These are phyloP conservation scores for Gymnarchus niloticus DNA, from an alignment of 2,113 vertebrate genomes.

Conservation along the genomic window DNA sequence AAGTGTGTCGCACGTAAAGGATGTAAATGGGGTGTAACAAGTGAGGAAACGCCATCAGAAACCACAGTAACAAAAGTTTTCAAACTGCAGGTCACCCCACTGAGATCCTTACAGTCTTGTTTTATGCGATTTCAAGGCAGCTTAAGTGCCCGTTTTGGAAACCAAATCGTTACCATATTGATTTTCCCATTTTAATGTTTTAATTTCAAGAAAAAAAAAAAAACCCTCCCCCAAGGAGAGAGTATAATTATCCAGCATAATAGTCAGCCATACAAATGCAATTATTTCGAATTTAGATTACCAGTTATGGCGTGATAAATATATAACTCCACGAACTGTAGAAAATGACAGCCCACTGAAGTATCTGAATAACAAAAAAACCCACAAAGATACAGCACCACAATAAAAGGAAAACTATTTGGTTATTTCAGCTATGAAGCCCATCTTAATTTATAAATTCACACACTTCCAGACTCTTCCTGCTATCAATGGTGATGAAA, in stretches of 20 bases:
- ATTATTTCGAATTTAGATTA: background rate
- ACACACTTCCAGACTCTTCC: background rate
- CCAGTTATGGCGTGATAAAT: background rate
- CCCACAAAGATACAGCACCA: background rate
- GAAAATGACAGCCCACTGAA: background rate
- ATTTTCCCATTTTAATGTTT: background rate
- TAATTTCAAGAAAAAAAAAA: background rate
- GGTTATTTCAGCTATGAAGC: background rate
- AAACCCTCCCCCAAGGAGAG: background rate
- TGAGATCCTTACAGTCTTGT: background rate
- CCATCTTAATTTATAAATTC: background rate
- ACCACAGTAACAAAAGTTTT: background rate
- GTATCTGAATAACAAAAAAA: background rate
- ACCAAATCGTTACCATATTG: background rate
- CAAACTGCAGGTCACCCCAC: background rate
- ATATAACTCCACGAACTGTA: background rate
- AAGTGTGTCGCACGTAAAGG: background rate
- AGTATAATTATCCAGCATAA: constrained; percentile 4
- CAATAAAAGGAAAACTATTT: background rate
- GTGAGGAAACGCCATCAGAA: background rate
- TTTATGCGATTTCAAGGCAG: background rate
- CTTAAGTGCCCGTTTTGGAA: background rate
- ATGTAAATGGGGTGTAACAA: background rate
- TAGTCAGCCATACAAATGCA: background rate
- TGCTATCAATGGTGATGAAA: background rate